phyloP scores from a whole-genome alignment of 2,797 vertebrate species.

The Glossophaga mutica region DNA sequence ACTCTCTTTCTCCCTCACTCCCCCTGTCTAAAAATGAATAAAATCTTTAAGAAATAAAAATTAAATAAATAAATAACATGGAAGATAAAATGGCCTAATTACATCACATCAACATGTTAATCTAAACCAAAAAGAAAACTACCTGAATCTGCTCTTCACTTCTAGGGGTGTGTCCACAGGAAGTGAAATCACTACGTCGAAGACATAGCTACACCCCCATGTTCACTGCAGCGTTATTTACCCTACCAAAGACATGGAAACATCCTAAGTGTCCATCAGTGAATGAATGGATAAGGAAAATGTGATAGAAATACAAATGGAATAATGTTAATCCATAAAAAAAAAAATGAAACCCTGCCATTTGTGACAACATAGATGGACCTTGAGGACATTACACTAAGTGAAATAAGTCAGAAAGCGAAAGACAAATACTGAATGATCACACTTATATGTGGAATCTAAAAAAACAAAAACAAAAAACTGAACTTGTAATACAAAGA shows the following conservation, averaged over 20 bases:
- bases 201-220: neutral
- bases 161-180: neutral
- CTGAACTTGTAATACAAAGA: neutral
- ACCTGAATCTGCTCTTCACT: neutral
- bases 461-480: neutral
- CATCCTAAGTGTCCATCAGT: neutral
- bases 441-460: neutral
- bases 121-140: neutral
- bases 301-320: neutral
- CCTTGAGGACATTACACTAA: neutral
- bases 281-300: neutral
- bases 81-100: neutral
- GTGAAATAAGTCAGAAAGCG: neutral
- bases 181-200: neutral
- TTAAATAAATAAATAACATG: neutral
- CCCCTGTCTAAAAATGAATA: too few species aligned
- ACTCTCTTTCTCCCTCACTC: too few species aligned
- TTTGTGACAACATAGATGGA: neutral
- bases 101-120: neutral
- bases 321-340: neutral
- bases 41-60: too few species aligned
- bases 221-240: neutral
- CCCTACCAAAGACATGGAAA: neutral
- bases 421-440: neutral
- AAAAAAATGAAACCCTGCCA: neutral